Conservation (phyloP, 2,888 invertebrate species). For the Coenonympha arcania region DNA sequence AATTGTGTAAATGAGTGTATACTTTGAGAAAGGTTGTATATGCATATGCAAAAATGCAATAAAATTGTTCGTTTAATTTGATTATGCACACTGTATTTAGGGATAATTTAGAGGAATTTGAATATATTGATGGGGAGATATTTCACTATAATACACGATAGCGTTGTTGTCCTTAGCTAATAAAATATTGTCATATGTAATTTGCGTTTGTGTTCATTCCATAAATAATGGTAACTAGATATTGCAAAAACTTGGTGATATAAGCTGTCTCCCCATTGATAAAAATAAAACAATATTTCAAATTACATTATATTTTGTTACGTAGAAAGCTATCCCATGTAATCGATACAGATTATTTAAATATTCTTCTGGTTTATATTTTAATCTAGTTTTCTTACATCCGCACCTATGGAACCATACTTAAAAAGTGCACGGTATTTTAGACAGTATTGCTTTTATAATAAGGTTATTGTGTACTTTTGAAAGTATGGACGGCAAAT, state of each 20-base stretch:
- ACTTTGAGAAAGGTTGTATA: not conserved
- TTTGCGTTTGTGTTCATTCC: too few species aligned
- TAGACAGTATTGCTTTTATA: constrained; percentile 26
- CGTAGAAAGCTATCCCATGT: not conserved
- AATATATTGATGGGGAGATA: too few species aligned
- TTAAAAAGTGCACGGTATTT: constrained; percentile 26
- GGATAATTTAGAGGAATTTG: not conserved
- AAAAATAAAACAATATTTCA: not conserved
- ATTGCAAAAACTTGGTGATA: too few species aligned
- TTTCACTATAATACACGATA: too few species aligned
- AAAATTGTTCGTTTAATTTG: not conserved
- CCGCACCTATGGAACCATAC: constrained; percentile 5
- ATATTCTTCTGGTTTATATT: not conserved
- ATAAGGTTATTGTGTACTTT: constrained; percentile 27
- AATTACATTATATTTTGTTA: not conserved
- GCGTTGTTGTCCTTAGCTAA: too few species aligned
- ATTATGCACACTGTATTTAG: not conserved
- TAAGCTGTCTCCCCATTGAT: too few species aligned
- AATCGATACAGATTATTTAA: not conserved
- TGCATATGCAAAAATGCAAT: too few species aligned
- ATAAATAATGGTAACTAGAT: too few species aligned
- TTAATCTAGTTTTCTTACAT: constrained; percentile 14
- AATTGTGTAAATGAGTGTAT: constrained; percentile 1
- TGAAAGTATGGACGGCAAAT: constrained; percentile 21
- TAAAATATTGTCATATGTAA: too few species aligned